Base-by-base conservation (phyloP, 2,888 invertebrate genomes). In the Serrognathus titanus region DNA sequence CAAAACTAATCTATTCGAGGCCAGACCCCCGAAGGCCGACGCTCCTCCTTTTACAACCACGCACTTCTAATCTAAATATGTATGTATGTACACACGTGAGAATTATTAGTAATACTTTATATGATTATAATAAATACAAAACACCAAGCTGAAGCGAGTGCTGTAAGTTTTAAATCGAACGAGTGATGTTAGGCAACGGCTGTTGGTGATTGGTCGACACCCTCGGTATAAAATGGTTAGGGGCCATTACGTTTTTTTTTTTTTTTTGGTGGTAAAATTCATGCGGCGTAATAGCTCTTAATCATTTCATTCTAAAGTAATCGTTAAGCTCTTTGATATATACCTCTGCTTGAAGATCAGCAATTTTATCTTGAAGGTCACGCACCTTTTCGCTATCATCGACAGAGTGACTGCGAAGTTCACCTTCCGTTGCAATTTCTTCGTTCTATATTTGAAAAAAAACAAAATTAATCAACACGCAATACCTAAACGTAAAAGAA, bases 321-420 rank as follows among this genome's bases (percentile, higher is more conserved):
- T 31, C 6, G 7, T 31, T 31, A 31, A 31, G 24, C 24, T 1
- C 49, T 51, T 51, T 31, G 3, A n/a, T 37, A 74, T 80, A 81
- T 81, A 96, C 96, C 90, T 97, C 96, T 52, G 95, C 92, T 80
- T 93, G 93, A 36, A 96, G 83, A 76, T 95, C 94, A 38, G 91
- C 92, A 62, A 97, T 89, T 78, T 92, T 92, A 78, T 95, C 94
- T 77, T 95, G 94, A 60, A 97, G 81, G 68, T 95, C 94, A 58
- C 93, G 86, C 24, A 93, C 91, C 69, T 89, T 85, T 64, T 94
- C 94, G 51, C 89, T 89, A 71, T 93, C 92, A 59, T 91, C 92
- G 68, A 90, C 83, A 7, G 80, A 80, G 76, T 90, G 92, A 66
- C 89, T 90, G 60, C 93, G 84, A 51, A 97, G 82, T 77, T 95